phyloP scores from a whole-genome alignment of 2,888 invertebrate species.

The Eupithecia insigniata region DNA sequence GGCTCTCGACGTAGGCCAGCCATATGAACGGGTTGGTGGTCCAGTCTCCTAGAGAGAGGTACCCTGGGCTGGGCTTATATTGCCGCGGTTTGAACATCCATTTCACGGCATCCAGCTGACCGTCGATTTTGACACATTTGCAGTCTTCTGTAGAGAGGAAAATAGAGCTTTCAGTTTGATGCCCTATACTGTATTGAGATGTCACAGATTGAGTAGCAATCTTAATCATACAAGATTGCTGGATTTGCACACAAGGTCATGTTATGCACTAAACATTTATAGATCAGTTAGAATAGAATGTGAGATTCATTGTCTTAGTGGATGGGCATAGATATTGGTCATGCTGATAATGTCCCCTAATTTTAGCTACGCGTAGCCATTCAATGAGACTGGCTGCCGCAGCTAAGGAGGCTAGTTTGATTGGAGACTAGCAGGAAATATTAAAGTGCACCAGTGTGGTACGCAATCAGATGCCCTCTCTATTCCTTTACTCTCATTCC shows the following conservation, averaged over 20 bases:
- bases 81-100: slow-evolving; percentile 57
- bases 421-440: too few species aligned
- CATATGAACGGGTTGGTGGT: slow-evolving; percentile 62
- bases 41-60: slow-evolving; percentile 66
- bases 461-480: not conserved
- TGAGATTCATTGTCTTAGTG: too few species aligned
- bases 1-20: slow-evolving; percentile 68
- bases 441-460: too few species aligned
- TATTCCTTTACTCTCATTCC: not conserved
- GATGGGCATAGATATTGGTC: not conserved
- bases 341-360: not conserved
- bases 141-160: slow-evolving; percentile 51
- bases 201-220: not conserved
- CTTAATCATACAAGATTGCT: too few species aligned
- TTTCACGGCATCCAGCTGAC: slow-evolving; percentile 64
- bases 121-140: slow-evolving; percentile 63
- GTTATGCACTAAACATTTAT: too few species aligned
- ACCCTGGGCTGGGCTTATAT: slow-evolving; percentile 56
- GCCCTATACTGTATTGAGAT: not conserved
- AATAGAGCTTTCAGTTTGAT: not conserved
- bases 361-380: too few species aligned
- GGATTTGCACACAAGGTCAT: too few species aligned
- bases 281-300: too few species aligned
- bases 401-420: too few species aligned
- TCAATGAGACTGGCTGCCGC: too few species aligned